A percentile compares a stretch with the other conserved stretches of the same genome.
Evolutionary conservation across 2,797 vertebrate genomes (phyloP).

Genomic region (Protosalanx chinensis): DNA sequence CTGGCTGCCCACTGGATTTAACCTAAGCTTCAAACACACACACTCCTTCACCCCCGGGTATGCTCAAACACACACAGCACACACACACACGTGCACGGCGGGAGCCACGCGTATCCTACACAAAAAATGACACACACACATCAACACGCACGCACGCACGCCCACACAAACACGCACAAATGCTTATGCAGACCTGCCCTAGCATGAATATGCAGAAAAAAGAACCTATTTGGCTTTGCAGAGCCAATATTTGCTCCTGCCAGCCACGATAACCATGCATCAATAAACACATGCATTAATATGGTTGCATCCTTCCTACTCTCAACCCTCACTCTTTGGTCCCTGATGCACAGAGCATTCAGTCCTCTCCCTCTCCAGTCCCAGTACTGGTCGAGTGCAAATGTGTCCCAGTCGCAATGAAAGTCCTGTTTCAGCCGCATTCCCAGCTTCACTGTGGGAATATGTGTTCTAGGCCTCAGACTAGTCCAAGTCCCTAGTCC

Average conservation of each 20-base stretch:
- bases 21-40: neutral
- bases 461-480: too few relatives aligned
- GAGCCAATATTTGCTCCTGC: neutral
- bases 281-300: neutral
- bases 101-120: too few relatives aligned
- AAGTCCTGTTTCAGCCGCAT: too few relatives aligned
- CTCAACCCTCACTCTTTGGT: too few relatives aligned
- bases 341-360: too few relatives aligned
- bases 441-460: too few relatives aligned
- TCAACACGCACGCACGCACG: constrained; percentile 9
- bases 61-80: constrained; percentile 20
- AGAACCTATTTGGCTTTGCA: neutral
- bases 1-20: constrained; percentile 8
- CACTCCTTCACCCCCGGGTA: constrained; percentile 1
- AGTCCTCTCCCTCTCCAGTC: too few relatives aligned
- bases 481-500: too few relatives aligned
- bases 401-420: too few relatives aligned
- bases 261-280: neutral
- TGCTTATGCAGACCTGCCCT: neutral
- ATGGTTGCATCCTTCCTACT: neutral
- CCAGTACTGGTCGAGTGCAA: too few relatives aligned
- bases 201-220: neutral
- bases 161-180: neutral
- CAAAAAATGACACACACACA: neutral
- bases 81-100: constrained; percentile 17